Evolutionary conservation across 2,797 vertebrate genomes (phyloP).

Genomic region (Halcyon leucocephala): DNA sequence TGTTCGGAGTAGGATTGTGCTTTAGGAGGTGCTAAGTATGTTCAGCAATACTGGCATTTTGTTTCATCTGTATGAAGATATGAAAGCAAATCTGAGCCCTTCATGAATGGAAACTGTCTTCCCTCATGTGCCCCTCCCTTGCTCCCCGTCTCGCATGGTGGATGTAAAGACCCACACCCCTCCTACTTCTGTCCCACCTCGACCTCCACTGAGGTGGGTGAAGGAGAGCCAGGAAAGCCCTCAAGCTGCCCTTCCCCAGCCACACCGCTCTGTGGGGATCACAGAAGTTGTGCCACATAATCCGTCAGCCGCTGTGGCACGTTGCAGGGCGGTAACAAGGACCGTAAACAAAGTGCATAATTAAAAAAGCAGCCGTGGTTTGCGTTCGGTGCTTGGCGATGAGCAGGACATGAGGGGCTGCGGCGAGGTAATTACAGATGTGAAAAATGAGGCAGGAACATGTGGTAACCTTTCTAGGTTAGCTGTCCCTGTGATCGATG

Average conservation of each 20-base stretch:
- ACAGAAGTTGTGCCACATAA: background rate
- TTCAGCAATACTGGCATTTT: conserved; percentile 50
- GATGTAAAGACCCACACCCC: background rate
- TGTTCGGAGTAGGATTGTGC: background rate
- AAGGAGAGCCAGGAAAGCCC: background rate
- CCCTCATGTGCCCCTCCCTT: background rate
- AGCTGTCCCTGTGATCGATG: conserved; percentile 71
- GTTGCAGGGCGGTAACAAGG: background rate
- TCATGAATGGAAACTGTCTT: conserved; percentile 10
- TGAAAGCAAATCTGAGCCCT: conserved; percentile 1
- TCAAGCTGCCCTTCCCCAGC: background rate
- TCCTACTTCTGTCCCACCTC: background rate
- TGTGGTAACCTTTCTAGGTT: conserved; percentile 62
- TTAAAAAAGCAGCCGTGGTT: conserved; percentile 38
- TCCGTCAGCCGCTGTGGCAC: background rate
- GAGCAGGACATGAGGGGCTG: background rate
- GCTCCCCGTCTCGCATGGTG: accelerated
- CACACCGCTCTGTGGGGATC: accelerated
- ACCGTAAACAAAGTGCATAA: conserved; percentile 62
- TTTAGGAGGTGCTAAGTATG: conserved; percentile 49
- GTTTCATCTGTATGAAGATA: background rate
- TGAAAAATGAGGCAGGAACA: conserved; percentile 67
- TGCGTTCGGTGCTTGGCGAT: background rate
- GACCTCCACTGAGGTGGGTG: accelerated
- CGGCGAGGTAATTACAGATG: conserved; percentile 21